Evolutionary conservation across 2,113 vertebrate genomes (phyloP).

Genomic region (Archocentrus centrarchus): DNA sequence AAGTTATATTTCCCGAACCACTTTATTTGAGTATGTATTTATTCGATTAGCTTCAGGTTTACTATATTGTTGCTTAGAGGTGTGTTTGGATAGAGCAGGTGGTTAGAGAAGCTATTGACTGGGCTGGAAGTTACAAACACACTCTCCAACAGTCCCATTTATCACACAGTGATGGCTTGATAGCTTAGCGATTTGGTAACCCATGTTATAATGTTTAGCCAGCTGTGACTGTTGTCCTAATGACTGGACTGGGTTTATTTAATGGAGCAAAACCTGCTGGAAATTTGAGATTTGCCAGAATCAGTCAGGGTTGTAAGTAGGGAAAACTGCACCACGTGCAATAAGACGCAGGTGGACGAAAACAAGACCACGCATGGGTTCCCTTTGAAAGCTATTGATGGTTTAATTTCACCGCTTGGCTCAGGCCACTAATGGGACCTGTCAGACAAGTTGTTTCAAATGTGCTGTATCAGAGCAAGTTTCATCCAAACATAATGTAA

Average conservation of each 20-base stretch:
- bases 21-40: slow-evolving; percentile 2
- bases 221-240: slow-evolving; percentile 70
- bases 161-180: slow-evolving; percentile 63
- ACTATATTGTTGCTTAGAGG: slow-evolving; percentile 10
- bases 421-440: background rate
- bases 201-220: slow-evolving; percentile 68
- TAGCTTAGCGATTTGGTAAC: slow-evolving; percentile 63
- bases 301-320: slow-evolving; percentile 44
- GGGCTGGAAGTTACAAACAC: slow-evolving; percentile 32
- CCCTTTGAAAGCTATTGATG: slow-evolving; percentile 30
- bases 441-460: slow-evolving; percentile 26
- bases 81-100: slow-evolving; percentile 29
- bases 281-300: slow-evolving; percentile 58
- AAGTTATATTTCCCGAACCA: background rate
- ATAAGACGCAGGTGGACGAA: slow-evolving; percentile 33
- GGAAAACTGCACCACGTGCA: slow-evolving; percentile 28
- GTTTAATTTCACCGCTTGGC: slow-evolving; percentile 19
- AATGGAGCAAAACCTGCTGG: slow-evolving; percentile 64
- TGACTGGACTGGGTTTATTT: slow-evolving; percentile 65
- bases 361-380: slow-evolving; percentile 5
- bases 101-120: slow-evolving; percentile 23
- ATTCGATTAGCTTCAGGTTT: background rate
- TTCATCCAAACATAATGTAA: background rate
- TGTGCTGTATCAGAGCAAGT: slow-evolving; percentile 4
- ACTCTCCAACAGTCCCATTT: slow-evolving; percentile 32